Evolutionary conservation across 2,113 vertebrate species (phyloP).

Genomic region (Rhynchopsitta pachyrhyncha): DNA sequence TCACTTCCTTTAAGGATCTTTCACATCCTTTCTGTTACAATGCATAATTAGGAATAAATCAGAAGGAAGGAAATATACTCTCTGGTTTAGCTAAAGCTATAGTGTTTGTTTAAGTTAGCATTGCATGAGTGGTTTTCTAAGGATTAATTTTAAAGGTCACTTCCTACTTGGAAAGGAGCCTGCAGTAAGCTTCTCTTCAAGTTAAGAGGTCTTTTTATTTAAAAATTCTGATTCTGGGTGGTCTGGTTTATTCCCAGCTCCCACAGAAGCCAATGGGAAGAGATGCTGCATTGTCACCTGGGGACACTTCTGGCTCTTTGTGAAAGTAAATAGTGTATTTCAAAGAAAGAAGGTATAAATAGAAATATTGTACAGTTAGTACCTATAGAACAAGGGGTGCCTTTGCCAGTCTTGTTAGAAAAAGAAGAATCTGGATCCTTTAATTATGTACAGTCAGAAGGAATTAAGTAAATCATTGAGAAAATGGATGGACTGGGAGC

Average conservation of each 20-base stretch:
- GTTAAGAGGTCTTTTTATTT: neutral
- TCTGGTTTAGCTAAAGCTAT: neutral
- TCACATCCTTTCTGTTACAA: neutral
- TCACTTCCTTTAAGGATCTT: slow-evolving; percentile 21
- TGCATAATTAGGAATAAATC: neutral
- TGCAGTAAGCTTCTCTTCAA: slow-evolving; percentile 17
- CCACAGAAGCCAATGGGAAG: neutral
- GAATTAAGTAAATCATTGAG: neutral
- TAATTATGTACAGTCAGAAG: neutral
- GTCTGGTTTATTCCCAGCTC: neutral
- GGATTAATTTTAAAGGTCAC: slow-evolving; percentile 59
- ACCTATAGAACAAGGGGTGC: neutral
- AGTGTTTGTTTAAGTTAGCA: slow-evolving; percentile 48
- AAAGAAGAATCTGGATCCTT: neutral
- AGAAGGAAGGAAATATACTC: slow-evolving; percentile 8
- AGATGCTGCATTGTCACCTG: neutral
- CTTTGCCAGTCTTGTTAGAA: neutral
- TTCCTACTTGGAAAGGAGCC: slow-evolving; percentile 56
- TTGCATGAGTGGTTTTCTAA: neutral
- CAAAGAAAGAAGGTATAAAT: neutral
- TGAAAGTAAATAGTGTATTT: neutral
- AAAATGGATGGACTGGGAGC: neutral
- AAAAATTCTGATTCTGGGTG: slow-evolving; percentile 27
- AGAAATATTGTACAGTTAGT: neutral
- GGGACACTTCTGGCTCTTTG: neutral